These are phyloP conservation scores for Laterallus jamaicensis DNA, from an alignment of 2,113 vertebrate species.

Conservation along the genomic window DNA sequence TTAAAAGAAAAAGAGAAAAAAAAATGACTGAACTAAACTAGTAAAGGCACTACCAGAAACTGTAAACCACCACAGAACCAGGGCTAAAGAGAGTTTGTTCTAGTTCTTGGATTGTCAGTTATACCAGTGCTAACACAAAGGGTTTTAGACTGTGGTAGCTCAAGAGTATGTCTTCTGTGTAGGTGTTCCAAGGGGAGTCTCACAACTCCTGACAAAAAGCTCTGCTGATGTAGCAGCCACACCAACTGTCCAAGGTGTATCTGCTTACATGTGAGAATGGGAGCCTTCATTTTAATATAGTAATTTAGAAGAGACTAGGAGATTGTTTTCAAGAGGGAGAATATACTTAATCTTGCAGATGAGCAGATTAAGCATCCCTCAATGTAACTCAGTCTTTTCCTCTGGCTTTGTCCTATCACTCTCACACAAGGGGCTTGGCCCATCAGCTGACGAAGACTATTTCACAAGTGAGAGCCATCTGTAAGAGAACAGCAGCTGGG, in stretches of 20 bases:
- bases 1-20: background rate
- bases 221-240: background rate
- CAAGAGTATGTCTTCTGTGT: background rate
- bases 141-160: background rate
- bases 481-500: background rate
- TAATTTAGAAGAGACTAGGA: background rate
- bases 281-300: background rate
- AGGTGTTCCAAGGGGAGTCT: background rate
- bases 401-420: background rate
- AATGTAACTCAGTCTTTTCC: background rate
- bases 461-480: background rate
- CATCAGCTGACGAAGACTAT: background rate
- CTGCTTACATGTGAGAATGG: background rate
- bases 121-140: background rate
- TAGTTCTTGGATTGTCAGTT: background rate
- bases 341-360: background rate
- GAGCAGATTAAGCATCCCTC: background rate
- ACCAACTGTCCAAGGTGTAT: fast-evolving
- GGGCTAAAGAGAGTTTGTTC: background rate
- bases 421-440: background rate
- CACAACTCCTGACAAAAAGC: background rate
- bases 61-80: background rate
- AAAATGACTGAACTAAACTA: background rate
- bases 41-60: background rate
- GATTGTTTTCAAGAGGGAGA: background rate